Evolutionary conservation across 2,113 vertebrate genomes (phyloP).

Genomic region (Gadus macrocephalus): DNA sequence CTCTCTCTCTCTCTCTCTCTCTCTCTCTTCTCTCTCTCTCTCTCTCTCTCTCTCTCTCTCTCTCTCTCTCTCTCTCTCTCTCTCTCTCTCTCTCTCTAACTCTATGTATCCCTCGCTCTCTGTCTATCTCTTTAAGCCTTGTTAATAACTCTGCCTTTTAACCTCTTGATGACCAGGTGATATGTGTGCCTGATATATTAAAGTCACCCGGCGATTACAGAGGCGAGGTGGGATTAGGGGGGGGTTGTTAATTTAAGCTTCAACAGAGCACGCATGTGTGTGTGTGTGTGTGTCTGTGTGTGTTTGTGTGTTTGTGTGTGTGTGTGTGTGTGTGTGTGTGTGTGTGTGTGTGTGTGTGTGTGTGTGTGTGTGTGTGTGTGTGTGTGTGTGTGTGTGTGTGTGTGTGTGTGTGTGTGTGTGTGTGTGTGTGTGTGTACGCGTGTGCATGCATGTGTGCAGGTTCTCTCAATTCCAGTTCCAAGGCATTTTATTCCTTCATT

Average conservation of each 20-base stretch:
- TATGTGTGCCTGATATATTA: conserved; percentile 61
- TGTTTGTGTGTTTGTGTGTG: no score
- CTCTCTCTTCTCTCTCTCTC: no score
- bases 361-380: no score
- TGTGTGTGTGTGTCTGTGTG: conserved; percentile 1
- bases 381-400: conserved; percentile 3
- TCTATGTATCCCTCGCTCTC: no score
- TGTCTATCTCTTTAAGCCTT: conserved; percentile 55
- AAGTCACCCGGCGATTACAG: conserved; percentile 51
- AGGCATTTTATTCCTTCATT: not conserved
- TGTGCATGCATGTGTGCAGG: no score
- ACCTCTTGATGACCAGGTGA: conserved; percentile 64
- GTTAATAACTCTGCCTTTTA: conserved; percentile 70
- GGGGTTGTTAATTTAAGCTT: conserved; percentile 60
- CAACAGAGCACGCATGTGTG: not conserved
- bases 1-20: no score
- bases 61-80: no score
- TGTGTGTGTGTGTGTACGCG: no score
- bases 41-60: no score
- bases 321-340: not conserved
- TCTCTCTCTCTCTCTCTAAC: no score
- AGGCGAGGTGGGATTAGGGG: conserved; percentile 46
- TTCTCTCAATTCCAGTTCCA: no score
- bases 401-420: not conserved
- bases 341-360: not conserved